These are phyloP conservation scores for Trachurus trachurus DNA, from an alignment of 2,797 vertebrate species.

Conservation along the genomic window DNA sequence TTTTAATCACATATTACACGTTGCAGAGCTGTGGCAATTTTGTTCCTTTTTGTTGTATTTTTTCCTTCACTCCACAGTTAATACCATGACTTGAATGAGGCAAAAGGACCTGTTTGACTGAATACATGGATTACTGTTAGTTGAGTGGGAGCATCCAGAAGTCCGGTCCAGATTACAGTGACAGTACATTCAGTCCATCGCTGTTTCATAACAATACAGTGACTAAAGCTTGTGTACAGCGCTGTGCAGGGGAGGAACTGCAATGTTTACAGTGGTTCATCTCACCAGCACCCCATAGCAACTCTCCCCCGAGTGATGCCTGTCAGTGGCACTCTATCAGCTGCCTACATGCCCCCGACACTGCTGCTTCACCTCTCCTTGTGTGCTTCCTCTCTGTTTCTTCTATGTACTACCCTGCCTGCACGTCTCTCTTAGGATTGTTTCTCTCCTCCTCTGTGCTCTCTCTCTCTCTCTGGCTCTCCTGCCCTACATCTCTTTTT, in stretches of 20 bases:
- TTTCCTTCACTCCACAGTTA: background rate
- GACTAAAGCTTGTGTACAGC: slow-evolving; percentile 36
- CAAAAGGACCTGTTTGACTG: background rate
- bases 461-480: slow-evolving; percentile 45
- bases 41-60: background rate
- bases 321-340: slow-evolving; percentile 80
- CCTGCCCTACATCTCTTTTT: slow-evolving; percentile 46
- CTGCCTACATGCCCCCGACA: slow-evolving; percentile 74
- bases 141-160: slow-evolving; percentile 19
- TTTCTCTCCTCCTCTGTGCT: slow-evolving; percentile 43
- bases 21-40: too few relatives aligned
- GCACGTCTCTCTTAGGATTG: slow-evolving; percentile 50
- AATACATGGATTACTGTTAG: slow-evolving; percentile 18
- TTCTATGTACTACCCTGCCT: slow-evolving; percentile 36
- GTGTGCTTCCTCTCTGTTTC: slow-evolving; percentile 50
- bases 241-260: slow-evolving; percentile 52
- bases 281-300: slow-evolving; percentile 51
- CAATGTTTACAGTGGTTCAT: slow-evolving; percentile 70
- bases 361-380: slow-evolving; percentile 65
- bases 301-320: slow-evolving; percentile 75
- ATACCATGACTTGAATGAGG: background rate
- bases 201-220: slow-evolving; percentile 43
- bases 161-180: slow-evolving; percentile 34
- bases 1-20: background rate
- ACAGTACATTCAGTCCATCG: slow-evolving; percentile 23